A percentile compares a stretch with the other conserved stretches of the same genome.
These are phyloP conservation scores for Sipha maydis DNA, from an alignment of 2,888 invertebrate genomes.

Conservation along the genomic window DNA sequence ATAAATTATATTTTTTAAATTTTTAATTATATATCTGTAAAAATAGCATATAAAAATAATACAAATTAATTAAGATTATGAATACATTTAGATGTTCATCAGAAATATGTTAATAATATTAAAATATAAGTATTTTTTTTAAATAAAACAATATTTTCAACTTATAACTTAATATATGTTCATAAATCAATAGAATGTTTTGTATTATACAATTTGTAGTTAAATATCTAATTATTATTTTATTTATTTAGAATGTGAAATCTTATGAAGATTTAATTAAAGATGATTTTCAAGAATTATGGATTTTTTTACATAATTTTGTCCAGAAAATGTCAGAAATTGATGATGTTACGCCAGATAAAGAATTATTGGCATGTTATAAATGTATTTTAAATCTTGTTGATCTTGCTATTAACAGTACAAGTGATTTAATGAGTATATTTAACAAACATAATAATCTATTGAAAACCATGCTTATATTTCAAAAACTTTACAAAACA, in stretches of 20 bases:
- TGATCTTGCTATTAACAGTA: neutral
- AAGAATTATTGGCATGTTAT: neutral
- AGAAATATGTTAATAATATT: no score
- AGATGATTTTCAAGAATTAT: neutral
- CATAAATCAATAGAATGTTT: no score
- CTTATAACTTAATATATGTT: no score
- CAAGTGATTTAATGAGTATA: neutral
- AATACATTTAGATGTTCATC: no score
- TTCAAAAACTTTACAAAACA: constrained; percentile 9
- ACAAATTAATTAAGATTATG: no score
- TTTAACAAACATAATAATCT: neutral
- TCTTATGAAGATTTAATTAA: neutral
- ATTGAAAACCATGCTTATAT: neutral
- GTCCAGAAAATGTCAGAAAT: neutral
- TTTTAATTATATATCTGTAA: no score
- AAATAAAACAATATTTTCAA: no score
- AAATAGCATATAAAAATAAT: no score
- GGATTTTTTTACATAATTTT: constrained; percentile 15
- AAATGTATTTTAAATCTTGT: constrained; percentile 11
- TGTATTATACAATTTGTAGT: no score
- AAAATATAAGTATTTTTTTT: no score
- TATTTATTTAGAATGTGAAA: neutral
- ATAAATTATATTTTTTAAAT: no score
- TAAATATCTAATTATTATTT: neutral
- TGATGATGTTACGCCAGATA: neutral